Evolutionary conservation across 2,797 vertebrate genomes (phyloP), one percentile per base, ranked within the genome.

Genomic region (Crenichthys baileyi): DNA sequence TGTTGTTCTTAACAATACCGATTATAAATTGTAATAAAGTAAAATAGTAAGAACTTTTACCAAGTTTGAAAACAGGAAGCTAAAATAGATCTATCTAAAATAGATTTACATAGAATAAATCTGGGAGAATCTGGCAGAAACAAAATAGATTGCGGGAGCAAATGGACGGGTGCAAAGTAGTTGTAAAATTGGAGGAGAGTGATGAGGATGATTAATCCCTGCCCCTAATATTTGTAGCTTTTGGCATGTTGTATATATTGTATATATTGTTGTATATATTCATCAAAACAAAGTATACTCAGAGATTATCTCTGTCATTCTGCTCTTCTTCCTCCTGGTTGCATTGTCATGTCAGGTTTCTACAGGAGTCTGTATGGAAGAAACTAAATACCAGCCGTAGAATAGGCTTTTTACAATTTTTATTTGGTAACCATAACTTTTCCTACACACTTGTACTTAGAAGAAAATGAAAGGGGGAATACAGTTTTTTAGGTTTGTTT

Each of bases 141-240:
- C 4, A n/a, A 48, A 48, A 9, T 36, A 36, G 36, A 36, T 36
- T 36, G 36, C 36, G 4, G 12, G 12, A 12, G 48, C 46, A 65
- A 20, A 20, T 31, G 2, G 61, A n/a, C 31, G 6, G 29, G 29
- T 18, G 3, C 31, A 36, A 63, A 63, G 31, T 31, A 20, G 61
- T 22, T 36, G 16, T 29, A 63, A 36, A 63, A 63, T 18, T 18
- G 50, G 50, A 51, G 50, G 50, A 51, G 12, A 51, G 22, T 61
- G 60, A 20, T 6, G 0, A 60, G 29, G 12, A 9, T 65, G 16
- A 65, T 65, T 65, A 36, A 65, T 20, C 18, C 31, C 44, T 11
- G 39, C 18, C 31, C 7, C 61, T 2, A 7, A 58, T 50, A 41
- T 72, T 81, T 79, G 75, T 72, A 53, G 15, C 39, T n/a, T 26